Base-by-base conservation (phyloP, 2,888 invertebrate species). In the Acanthosepion lycidas region DNA sequence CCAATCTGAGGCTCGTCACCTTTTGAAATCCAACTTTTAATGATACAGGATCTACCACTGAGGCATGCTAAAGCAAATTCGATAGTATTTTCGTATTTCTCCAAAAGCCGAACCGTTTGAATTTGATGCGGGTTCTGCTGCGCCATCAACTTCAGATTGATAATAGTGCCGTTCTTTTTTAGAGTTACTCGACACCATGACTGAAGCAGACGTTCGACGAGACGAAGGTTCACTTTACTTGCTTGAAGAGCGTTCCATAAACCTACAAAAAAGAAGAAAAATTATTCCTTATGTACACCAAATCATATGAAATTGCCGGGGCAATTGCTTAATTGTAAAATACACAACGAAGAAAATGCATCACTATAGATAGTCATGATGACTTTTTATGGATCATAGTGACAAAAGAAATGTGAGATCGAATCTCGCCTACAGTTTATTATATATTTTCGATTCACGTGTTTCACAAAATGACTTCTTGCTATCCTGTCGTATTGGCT, bases 51-150 rank as follows among this genome's bases (percentile, higher is more conserved):
- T 94, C 96, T 96, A 0, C 97, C 97, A 23, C 96, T 96, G n/a
- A 96, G 95, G 6, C 96, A 95, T 3, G 96, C 96, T 20, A 97
- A 95, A 6, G 96, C 96, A 64, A 97, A 95, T 93, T 97, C 97
- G 49, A 96, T 96, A 15, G 96, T 96, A 94, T 96, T 96, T 94
- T 96, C 96, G 92, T 96, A 96, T 94, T 96, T 96, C 94, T 97
- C 96, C 91, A 97, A 93, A 94, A 96, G 92, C 49, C 96, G 96
- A 15, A 96, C 94, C 1, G 96, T 94, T 92, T 96, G 96, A 0
- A 95, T 95, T 78, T 96, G 96, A n/a, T 96, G 96, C 23, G 96
- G 95, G 92, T 96, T 96, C 78, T 96, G 95, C 53, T 96, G 94
- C 5, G 96, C 96, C 20, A 96, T 94, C 5, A 95, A 94, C 93